Base-by-base conservation (phyloP, 2,888 invertebrate genomes). In the Apomyelois bistriatella region DNA sequence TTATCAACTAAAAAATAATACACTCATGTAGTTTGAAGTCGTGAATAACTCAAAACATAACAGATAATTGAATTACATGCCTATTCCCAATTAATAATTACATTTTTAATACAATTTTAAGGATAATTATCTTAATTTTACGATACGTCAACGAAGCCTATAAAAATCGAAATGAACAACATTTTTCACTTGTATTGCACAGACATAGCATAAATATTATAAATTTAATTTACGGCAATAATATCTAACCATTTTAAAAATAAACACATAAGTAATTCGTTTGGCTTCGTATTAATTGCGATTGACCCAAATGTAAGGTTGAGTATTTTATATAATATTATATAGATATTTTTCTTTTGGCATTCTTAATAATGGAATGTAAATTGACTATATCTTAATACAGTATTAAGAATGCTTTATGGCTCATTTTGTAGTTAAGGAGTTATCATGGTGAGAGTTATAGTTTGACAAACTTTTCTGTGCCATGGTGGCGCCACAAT, bases 81-180 rank as follows among this genome's bases (percentile, higher is more conserved):
- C 78, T 86, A 85, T 75, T 73, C 75, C 80, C 78, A 76, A 65
- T 66, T 70, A 70, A 79, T 79, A 83, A 84, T 82, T 85, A 85
- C 82, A 85, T 74, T 70, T 84, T 87, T 85, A 80, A 77, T 85
- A 85, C 85, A 87, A 77, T 82, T 85, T 83, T 81, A 76, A 79
- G 77, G 69, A 73, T 73, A 68, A 62, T 71, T 71, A 77, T 72
- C 74, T 79, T 78, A 77, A 65, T 65, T 66, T 74, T 82, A 82
- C 72, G 67, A 75, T 78, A 77, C 64, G 68, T 70, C 74, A 77
- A 79, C 76, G 68, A 79, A 82, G 81, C 81, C 64, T 74, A 71
- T 72, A 69, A 66, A 43, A 80, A 79, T 75, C 62, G 72, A 80
- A 85, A 79, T 74, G 66, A 85, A 82, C 76, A 82, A 79, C 72